These are phyloP conservation scores for Nemoura dubitans DNA, from an alignment of 2,888 invertebrate genomes.

Conservation along the genomic window DNA sequence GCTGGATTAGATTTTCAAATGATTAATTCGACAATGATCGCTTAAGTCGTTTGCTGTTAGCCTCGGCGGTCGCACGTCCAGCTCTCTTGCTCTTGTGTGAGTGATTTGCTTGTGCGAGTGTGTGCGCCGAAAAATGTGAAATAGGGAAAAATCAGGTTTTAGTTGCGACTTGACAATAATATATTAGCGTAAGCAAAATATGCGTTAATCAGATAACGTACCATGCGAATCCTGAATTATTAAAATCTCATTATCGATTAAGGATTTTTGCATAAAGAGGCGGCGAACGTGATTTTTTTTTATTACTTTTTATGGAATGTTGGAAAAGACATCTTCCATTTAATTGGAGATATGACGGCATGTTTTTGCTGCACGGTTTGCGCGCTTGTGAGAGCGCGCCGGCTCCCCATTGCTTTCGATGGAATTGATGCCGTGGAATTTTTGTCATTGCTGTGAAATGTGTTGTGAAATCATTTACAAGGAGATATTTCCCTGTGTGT, in stretches of 20 bases:
- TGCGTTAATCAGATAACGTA: not conserved
- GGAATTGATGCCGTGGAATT: too few relatives aligned
- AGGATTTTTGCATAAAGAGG: not conserved
- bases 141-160: not conserved
- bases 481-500: too few relatives aligned
- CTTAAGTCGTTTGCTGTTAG: not conserved
- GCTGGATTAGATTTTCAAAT: not conserved
- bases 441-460: too few relatives aligned
- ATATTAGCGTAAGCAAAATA: not conserved
- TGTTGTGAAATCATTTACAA: too few relatives aligned
- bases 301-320: not conserved
- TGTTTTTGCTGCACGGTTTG: not conserved
- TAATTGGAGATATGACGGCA: not conserved
- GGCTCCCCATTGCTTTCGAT: too few relatives aligned
- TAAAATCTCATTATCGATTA: slow-evolving; percentile 1
- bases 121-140: not conserved
- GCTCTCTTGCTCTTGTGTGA: not conserved
- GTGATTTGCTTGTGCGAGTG: not conserved
- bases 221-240: not conserved
- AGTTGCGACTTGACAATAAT: not conserved
- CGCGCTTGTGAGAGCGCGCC: too few relatives aligned
- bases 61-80: not conserved
- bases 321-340: not conserved
- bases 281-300: not conserved
- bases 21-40: not conserved